phyloP scores from a whole-genome alignment of 2,888 invertebrate species.

The Nomada ferruginata region DNA sequence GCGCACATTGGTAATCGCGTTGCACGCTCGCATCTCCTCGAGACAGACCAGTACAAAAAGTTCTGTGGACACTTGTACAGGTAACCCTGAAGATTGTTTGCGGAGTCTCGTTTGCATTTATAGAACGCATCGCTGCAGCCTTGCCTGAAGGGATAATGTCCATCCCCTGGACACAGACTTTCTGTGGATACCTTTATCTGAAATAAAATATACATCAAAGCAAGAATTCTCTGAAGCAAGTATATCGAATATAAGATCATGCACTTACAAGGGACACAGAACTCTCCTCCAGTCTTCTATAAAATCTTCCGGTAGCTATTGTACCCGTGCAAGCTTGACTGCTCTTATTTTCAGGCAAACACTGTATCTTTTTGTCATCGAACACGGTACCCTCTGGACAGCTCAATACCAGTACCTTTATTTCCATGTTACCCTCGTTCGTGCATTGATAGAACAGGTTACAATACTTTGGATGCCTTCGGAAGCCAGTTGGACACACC shows the following conservation, averaged over 20 bases:
- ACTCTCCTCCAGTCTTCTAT: slow-evolving; percentile 85
- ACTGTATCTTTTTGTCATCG: slow-evolving; percentile 90
- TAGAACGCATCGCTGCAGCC: slow-evolving; percentile 90
- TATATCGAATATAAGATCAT: background rate
- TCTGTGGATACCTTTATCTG: slow-evolving; percentile 88
- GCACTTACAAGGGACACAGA: slow-evolving; percentile 87
- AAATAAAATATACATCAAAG: slow-evolving; percentile 74
- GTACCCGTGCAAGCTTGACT: slow-evolving; percentile 86
- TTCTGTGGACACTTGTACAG: slow-evolving; percentile 91
- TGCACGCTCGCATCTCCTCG: slow-evolving; percentile 90
- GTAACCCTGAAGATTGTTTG: slow-evolving; percentile 87
- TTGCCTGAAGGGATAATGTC: slow-evolving; percentile 89
- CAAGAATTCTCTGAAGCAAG: background rate
- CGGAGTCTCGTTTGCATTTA: slow-evolving; percentile 87
- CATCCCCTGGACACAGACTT: slow-evolving; percentile 88
- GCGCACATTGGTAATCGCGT: slow-evolving; percentile 87
- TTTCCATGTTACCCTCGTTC: slow-evolving; percentile 87
- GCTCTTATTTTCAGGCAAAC: slow-evolving; percentile 88
- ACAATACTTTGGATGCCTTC: slow-evolving; percentile 92
- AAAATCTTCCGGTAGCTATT: slow-evolving; percentile 86
- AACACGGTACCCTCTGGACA: slow-evolving; percentile 92
- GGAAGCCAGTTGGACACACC: slow-evolving; percentile 93
- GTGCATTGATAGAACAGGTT: slow-evolving; percentile 94
- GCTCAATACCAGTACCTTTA: slow-evolving; percentile 90
- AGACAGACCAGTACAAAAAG: slow-evolving; percentile 91